phyloP scores from a whole-genome alignment of 2,797 vertebrate genomes.

The Notoglanidium macrostoma region DNA sequence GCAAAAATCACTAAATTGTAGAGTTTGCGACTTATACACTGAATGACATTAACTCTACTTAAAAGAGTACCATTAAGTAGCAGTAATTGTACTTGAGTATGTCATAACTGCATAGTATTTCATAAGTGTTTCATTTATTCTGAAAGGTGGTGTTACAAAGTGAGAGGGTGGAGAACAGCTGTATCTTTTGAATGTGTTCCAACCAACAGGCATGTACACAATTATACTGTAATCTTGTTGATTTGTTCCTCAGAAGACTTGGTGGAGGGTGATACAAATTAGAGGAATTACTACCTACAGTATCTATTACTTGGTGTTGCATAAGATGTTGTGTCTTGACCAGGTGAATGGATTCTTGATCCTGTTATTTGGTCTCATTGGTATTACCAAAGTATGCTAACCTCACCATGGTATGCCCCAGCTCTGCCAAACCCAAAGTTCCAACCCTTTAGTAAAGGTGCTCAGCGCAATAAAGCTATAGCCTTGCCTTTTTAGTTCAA shows the following conservation, averaged over 20 bases:
- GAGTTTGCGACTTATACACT: too few relatives aligned
- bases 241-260: constrained; percentile 32
- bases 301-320: constrained; percentile 25
- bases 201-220: constrained; percentile 37
- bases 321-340: constrained; percentile 46
- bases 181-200: constrained; percentile 40
- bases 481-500: neutral
- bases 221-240: constrained; percentile 38
- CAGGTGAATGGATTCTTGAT: constrained; percentile 67
- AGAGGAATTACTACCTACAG: constrained; percentile 35
- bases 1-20: neutral
- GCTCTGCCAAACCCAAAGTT: constrained; percentile 39
- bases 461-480: constrained; percentile 15
- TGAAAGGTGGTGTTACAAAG: neutral
- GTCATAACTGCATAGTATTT: neutral
- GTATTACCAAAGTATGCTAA: constrained; percentile 67
- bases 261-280: constrained; percentile 39
- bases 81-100: neutral
- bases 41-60: neutral
- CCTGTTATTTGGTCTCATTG: constrained; percentile 67
- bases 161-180: constrained; percentile 7
- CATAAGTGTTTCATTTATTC: neutral
- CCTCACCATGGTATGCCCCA: constrained; percentile 60
- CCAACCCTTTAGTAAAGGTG: constrained; percentile 26
- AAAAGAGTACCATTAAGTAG: neutral